Base-by-base conservation (phyloP, 2,797 vertebrate species). In the Pseudochromis fuscus region DNA sequence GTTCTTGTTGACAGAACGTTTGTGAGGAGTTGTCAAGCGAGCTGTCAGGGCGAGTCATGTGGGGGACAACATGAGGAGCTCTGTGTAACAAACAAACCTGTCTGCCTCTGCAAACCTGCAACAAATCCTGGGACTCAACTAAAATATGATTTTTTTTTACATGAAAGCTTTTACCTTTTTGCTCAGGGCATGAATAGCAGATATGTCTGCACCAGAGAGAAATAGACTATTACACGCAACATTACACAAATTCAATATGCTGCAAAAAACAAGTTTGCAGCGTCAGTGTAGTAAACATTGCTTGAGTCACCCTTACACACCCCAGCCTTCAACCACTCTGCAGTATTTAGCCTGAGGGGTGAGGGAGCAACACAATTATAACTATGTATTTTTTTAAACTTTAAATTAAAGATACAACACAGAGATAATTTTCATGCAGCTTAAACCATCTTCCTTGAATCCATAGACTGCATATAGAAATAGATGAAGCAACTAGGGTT, bases 211-310 rank as follows among this genome's bases (percentile, higher is more conserved):
- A 24, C 15, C 35, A 27, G 33, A 31, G 31, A 42, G 12, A 69
- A 72, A 79, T 21, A 1, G 31, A 52, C 15, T 28, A 61, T 74
- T 76, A 68, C 58, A 73, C 12, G 40, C 27, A 61, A 65, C 53
- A 70, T 72, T 65, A 63, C 48, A 78, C 64, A 75, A 64, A 76
- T 25, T 55, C 64, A 75, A 16, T 55, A 65, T 42, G 56, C 12
- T 28, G 25, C 15, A 45, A 31, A 25, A 77, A 33, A 35, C 16
- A 42, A 37, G 65, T 68, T 53, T 64, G 38, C 46, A 28, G 49
- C 1, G 4, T n/a, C 25, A 28, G 35, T 27, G 13, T 23, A 5
- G 37, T 33, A 50, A 58, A 66, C 6, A 55, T 23, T 2, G 13
- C 30, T 25, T 50, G 3, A 27, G 25, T 78, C 23, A 21, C 23